Base-by-base conservation (phyloP, 2,797 vertebrate genomes). In the Antennarius maculatus region DNA sequence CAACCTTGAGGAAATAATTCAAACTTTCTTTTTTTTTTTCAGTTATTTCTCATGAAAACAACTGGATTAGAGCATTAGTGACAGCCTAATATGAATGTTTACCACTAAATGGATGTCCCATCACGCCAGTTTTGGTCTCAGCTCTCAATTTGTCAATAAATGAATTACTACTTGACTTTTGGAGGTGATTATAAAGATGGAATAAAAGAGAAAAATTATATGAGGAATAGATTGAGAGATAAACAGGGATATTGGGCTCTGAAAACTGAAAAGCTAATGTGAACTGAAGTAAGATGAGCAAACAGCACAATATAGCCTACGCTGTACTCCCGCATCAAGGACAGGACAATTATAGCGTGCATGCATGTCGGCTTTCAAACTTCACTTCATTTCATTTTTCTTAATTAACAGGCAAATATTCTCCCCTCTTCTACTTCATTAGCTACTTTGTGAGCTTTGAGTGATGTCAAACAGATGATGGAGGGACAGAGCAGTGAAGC, bases 391-490 rank as follows among this genome's bases (percentile, higher is more conserved):
- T 91, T 91, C 89, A 93, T 94, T 93, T 92, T 91, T 94, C 91
- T 92, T 94, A 92, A 93, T 94, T 93, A 92, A 86, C 51, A 61
- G 79, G 80, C 83, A 88, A 92, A 92, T 89, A 90, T 89, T 90
- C 87, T 83, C 81, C 72, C 76, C 71, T 84, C 85, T 80, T 87
- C 85, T 89, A 90, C 89, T 90, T 94, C 92, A 93, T 94, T 94
- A 93, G 84, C 73, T 87, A 87, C 83, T 93, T 91, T 93, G 89
- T 91, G 87, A 91, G 91, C 91, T 55, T 82, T 91, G 89, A 93
- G 87, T 84, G 86, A 88, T 91, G 92, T 90, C 86, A 90, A 85
- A 81, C 77, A 81, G 82, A 91, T 91, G 91, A 93, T 91, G 88
- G 89, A 92, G 80, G 88, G 90, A 92, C 87, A 71, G 77, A 81